These are phyloP conservation scores for Tiliqua scincoides DNA, from an alignment of 2,113 vertebrate species.

Conservation along the genomic window DNA sequence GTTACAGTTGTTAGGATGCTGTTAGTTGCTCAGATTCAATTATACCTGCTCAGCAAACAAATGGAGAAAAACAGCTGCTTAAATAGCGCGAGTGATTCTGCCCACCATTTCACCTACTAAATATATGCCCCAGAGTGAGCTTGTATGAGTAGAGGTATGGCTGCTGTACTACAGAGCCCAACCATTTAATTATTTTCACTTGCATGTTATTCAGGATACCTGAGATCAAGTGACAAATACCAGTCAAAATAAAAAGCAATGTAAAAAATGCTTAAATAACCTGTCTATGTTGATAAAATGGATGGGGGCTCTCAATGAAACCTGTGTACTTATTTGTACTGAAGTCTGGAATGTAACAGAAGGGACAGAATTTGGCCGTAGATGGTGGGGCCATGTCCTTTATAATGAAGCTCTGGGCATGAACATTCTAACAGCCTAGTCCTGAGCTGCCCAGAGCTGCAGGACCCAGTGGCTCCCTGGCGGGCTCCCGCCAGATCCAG, in stretches of 20 bases:
- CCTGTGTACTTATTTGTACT: neutral
- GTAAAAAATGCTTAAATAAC: neutral
- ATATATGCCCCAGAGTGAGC: too few species aligned
- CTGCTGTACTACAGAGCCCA: neutral
- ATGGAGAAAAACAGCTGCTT: too few species aligned
- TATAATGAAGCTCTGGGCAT: neutral
- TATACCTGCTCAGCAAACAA: too few species aligned
- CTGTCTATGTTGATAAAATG: neutral
- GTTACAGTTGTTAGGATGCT: too few species aligned
- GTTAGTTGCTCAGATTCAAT: too few species aligned
- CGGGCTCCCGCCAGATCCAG: too few species aligned
- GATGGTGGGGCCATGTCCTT: neutral
- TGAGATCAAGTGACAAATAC: neutral
- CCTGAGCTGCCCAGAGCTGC: too few species aligned
- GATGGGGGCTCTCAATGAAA: neutral
- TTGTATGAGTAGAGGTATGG: neutral
- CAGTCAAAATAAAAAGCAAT: neutral
- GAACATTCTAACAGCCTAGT: too few species aligned
- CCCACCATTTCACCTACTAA: too few species aligned
- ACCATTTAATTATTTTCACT: neutral
- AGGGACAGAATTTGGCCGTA: neutral
- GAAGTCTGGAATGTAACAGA: neutral
- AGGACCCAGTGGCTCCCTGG: too few species aligned
- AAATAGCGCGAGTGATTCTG: too few species aligned
- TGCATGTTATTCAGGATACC: neutral